Evolutionary conservation across 2,888 invertebrate genomes (phyloP).

Genomic region (Dastarcus helophoroides): DNA sequence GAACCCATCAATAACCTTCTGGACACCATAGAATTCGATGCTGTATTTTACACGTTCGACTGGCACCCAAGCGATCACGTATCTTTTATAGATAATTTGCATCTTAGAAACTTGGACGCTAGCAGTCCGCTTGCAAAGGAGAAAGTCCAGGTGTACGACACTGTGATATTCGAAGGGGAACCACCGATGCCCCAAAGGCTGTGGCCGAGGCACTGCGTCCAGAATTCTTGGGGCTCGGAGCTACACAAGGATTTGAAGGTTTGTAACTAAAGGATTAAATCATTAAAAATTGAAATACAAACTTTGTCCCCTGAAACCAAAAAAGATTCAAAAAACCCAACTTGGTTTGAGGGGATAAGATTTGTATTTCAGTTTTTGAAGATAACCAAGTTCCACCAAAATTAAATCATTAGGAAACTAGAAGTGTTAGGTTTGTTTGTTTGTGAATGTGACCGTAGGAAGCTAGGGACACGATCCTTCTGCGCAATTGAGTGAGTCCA

Average conservation of each 20-base stretch:
- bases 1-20: slow-evolving; percentile 79
- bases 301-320: too few relatives aligned
- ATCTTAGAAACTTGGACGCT: slow-evolving; percentile 57
- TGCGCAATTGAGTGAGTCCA: too few relatives aligned
- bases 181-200: slow-evolving; percentile 75
- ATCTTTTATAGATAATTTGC: slow-evolving; percentile 87
- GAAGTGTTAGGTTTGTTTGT: too few relatives aligned
- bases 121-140: slow-evolving; percentile 59
- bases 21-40: slow-evolving; percentile 68
- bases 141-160: slow-evolving; percentile 72
- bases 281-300: too few relatives aligned
- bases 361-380: too few relatives aligned
- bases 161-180: slow-evolving; percentile 78
- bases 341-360: too few relatives aligned
- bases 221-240: slow-evolving; percentile 88
- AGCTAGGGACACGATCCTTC: too few relatives aligned
- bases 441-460: too few relatives aligned
- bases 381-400: too few relatives aligned
- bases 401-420: too few relatives aligned
- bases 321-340: too few relatives aligned
- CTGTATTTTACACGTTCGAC: slow-evolving; percentile 84
- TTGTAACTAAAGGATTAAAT: too few relatives aligned
- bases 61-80: slow-evolving; percentile 96
- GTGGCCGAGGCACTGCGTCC: slow-evolving; percentile 94
- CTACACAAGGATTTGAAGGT: slow-evolving; percentile 79